A percentile compares a stretch with the other conserved stretches of the same genome.
These are phyloP conservation scores for Bubo blakistoni DNA, from an alignment of 2,113 vertebrate species.

Conservation along the genomic window DNA sequence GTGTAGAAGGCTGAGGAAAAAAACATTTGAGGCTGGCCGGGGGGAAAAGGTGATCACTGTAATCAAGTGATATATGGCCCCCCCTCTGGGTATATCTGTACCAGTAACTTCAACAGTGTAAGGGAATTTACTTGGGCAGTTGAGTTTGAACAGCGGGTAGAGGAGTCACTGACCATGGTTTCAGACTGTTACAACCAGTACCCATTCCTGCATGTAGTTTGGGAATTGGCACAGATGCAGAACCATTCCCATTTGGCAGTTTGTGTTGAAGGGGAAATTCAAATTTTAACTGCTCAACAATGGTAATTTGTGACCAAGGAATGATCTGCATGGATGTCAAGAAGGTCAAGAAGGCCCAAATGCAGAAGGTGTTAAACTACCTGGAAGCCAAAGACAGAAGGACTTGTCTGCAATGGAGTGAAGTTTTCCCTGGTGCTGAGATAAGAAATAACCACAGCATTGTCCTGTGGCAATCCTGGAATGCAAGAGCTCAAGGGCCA, in stretches of 20 bases:
- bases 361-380: neutral
- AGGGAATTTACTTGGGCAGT: neutral
- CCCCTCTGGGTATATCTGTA: neutral
- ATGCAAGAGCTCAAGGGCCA: neutral
- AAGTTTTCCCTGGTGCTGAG: neutral
- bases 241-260: neutral
- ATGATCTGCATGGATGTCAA: neutral
- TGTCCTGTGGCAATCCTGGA: neutral
- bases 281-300: neutral
- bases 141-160: neutral
- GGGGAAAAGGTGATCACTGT: neutral
- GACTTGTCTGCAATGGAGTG: neutral
- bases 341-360: neutral
- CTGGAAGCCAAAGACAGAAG: neutral
- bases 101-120: neutral
- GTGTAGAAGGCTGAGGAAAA: neutral
- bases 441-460: neutral
- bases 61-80: neutral
- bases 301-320: neutral
- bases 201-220: neutral
- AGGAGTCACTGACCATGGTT: neutral
- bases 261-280: neutral
- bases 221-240: neutral
- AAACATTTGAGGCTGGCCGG: neutral
- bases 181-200: neutral